These are phyloP conservation scores for Yponomeuta malinellus DNA, from an alignment of 2,888 invertebrate genomes.

Conservation along the genomic window DNA sequence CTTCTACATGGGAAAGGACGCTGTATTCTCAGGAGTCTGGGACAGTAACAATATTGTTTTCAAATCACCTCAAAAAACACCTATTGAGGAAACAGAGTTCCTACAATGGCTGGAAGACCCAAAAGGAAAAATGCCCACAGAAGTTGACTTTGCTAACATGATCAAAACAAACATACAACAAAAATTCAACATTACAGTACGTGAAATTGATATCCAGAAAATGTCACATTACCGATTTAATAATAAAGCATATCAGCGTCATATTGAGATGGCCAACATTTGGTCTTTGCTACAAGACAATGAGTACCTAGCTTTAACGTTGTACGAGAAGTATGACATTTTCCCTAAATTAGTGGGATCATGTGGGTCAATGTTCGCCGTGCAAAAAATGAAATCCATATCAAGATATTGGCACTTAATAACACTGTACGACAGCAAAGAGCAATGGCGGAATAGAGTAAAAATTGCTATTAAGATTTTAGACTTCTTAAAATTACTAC, in stretches of 20 bases:
- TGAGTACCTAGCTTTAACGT: slow-evolving; percentile 78
- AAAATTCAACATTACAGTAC: slow-evolving; percentile 72
- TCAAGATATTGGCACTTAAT: slow-evolving; percentile 68
- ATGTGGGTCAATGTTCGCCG: slow-evolving; percentile 80
- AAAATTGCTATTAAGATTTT: slow-evolving; percentile 77
- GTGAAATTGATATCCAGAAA: slow-evolving; percentile 61
- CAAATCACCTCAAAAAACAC: slow-evolving; percentile 63
- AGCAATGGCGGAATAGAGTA: slow-evolving; percentile 75
- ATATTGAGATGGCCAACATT: slow-evolving; percentile 76
- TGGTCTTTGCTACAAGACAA: slow-evolving; percentile 80
- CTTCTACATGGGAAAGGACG: slow-evolving; percentile 77
- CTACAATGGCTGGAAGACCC: slow-evolving; percentile 52
- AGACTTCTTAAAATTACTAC: slow-evolving; percentile 76
- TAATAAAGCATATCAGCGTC: slow-evolving; percentile 46
- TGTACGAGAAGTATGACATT: slow-evolving; percentile 76
- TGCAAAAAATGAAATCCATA: slow-evolving; percentile 77
- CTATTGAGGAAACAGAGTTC: slow-evolving; percentile 50
- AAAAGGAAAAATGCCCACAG: slow-evolving; percentile 60
- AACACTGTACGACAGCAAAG: slow-evolving; percentile 65
- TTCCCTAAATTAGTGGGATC: slow-evolving; percentile 80
- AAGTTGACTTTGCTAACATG: slow-evolving; percentile 68
- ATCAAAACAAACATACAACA: slow-evolving; percentile 66
- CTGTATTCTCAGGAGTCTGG: slow-evolving; percentile 77
- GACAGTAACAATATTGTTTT: slow-evolving; percentile 75
- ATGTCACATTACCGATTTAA: slow-evolving; percentile 60